phyloP scores from a whole-genome alignment of 2,888 invertebrate genomes.

The Latheticus oryzae region DNA sequence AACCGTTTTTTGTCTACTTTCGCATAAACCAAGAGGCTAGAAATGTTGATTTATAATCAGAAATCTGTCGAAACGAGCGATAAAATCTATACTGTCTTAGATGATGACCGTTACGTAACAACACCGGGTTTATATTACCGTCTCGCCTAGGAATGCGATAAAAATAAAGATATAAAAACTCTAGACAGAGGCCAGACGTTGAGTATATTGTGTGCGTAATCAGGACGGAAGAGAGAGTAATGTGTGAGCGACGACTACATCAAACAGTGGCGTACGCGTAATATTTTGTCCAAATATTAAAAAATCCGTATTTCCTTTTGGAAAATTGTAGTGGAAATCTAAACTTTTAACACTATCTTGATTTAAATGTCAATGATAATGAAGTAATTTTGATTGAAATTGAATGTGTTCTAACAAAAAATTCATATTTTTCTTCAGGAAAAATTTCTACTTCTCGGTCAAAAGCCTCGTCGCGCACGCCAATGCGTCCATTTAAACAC shows the following conservation, averaged over 20 bases:
- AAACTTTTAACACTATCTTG: no score
- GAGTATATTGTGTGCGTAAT: conserved; percentile 39
- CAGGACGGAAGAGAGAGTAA: conserved; percentile 42
- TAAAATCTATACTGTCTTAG: conserved; percentile 3
- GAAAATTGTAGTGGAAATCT: no score
- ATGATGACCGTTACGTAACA: conserved; percentile 39
- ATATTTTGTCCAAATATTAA: no score
- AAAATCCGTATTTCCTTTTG: no score
- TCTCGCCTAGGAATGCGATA: conserved; percentile 40
- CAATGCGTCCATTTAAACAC: conserved; percentile 22
- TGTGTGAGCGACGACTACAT: conserved; percentile 29
- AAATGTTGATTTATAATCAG: no score
- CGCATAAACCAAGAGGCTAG: no score
- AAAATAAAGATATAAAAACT: conserved; percentile 39
- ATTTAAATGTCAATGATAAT: no score
- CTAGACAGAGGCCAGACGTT: conserved; percentile 43
- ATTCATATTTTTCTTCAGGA: no score
- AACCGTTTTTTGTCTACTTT: no score
- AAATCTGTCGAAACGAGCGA: conserved; percentile 41
- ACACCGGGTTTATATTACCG: conserved; percentile 36
- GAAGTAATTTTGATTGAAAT: no score
- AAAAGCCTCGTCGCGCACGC: conserved; percentile 6
- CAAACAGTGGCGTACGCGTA: conserved; percentile 19
- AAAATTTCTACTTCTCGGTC: no score
- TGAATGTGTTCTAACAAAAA: no score